Evolutionary conservation across 1,140 invertebrate species (phyloP).

Genomic region (Lasaia peninsularis): DNA sequence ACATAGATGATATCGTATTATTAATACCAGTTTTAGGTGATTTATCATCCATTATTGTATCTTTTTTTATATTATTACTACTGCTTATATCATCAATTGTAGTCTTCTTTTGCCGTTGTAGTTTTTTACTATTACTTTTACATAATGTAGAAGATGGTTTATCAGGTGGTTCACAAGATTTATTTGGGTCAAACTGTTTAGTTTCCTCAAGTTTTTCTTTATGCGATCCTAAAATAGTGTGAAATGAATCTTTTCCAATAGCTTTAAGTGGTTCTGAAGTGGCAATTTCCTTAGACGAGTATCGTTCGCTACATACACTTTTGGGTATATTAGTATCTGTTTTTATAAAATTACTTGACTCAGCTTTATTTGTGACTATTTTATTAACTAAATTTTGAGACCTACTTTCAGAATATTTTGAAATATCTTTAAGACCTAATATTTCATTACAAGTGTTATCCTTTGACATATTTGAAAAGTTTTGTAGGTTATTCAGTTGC

Average conservation of each 20-base stretch:
- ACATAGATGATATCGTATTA: conserved; percentile 6
- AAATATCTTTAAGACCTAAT: conserved; percentile 1
- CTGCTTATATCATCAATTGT: conserved; percentile 31
- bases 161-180: conserved; percentile 14
- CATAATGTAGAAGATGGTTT: conserved; percentile 14
- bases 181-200: background rate
- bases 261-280: background rate
- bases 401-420: background rate
- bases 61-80: conserved; percentile 3
- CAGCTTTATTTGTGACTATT: background rate
- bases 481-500: background rate
- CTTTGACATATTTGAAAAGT: background rate
- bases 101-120: conserved; percentile 48
- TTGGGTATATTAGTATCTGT: background rate
- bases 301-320: background rate
- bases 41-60: conserved; percentile 14
- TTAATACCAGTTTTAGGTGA: background rate
- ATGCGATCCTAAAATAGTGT: background rate
- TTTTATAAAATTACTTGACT: background rate
- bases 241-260: background rate
- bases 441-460: background rate
- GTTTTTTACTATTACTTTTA: conserved; percentile 33
- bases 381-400: background rate
- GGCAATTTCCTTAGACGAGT: background rate
- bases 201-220: background rate